Evolutionary conservation across 37 sponge, comb jelly and placozoan species (phyloP), one percentile per base, ranked within the genome.

Genomic region (Aplysina aerophoba): DNA sequence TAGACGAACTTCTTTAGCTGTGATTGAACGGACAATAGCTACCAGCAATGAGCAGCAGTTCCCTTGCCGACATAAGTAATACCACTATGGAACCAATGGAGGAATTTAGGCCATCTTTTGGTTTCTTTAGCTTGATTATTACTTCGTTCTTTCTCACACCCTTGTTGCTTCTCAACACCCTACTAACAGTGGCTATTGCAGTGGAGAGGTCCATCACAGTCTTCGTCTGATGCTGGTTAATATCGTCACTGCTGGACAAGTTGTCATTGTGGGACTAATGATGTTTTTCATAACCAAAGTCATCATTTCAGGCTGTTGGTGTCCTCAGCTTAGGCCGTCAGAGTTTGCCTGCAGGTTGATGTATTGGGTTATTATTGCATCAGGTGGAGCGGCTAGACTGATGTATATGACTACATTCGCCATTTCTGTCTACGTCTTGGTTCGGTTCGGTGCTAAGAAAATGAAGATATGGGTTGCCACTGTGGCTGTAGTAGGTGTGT

Each of bases 261-360:
- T 75, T 21, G 41, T 75, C 44, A 50, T 50, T 40, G 25, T 41
- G 21, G 78, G 78, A 20, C n/a, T 75, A 17, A 36, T 75, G 20
- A 36, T 31, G 15, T 40, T 75, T 4, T 75, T 75, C 25, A 6
- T 75, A 15, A 21, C 37, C 0, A 50, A 13, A n/a, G 78, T 75
- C 44, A 44, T 41, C 38, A 24, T 75, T 1, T 75, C 78, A 15
- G 78, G 78, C 38, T 75, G 33, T 15, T 54, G 37, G n/a, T 44
- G 50, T 44, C 50, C 50, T 44, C 14, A 50, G 20, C 54, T 40
- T 41, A n/a, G 5, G 20, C 78, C 31, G 11, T 75, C 78, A 21
- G 78, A 75, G 3, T 21, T 36, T 31, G 71, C 71, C 19, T 69
- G 71, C 34, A 35, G 71, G 33, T 69, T 69, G 35, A 69, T 27